phyloP scores from a whole-genome alignment of 1,140 invertebrate genomes.

The Neodiprion pinetum region DNA sequence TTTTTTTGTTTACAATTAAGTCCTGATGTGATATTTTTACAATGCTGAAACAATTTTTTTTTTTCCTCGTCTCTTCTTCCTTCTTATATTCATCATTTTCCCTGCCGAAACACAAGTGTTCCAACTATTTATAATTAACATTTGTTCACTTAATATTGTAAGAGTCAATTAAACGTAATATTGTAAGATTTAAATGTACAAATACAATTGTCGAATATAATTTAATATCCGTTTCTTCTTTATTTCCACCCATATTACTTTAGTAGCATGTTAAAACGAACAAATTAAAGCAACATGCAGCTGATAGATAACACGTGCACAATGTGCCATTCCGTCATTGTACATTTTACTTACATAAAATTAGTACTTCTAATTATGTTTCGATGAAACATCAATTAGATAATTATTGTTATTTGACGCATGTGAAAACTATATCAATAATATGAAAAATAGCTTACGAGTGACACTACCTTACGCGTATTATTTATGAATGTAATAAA shows the following conservation, averaged over 20 bases:
- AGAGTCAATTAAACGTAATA: conserved; percentile 30
- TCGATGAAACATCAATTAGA: no score
- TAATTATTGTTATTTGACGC: no score
- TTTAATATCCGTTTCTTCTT: no score
- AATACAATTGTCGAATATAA: conserved; percentile 8
- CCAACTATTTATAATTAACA: conserved; percentile 34
- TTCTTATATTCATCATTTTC: not conserved
- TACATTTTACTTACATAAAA: not conserved
- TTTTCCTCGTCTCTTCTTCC: not conserved
- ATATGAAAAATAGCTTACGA: no score
- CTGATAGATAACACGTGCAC: not conserved
- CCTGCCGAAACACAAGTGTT: not conserved
- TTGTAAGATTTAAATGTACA: conserved; percentile 15
- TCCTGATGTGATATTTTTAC: conserved; percentile 55
- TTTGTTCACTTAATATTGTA: conserved; percentile 41
- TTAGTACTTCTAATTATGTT: not conserved
- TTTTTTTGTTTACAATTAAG: conserved; percentile 41
- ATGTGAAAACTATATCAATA: no score
- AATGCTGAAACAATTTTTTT: conserved; percentile 28
- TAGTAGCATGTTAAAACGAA: no score
- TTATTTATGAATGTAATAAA: no score
- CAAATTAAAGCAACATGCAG: not conserved
- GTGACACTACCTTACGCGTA: no score
- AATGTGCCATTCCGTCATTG: no score
- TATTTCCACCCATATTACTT: no score